These are phyloP conservation scores for Graphium colonna DNA, from an alignment of 2,888 invertebrate species.

Conservation along the genomic window DNA sequence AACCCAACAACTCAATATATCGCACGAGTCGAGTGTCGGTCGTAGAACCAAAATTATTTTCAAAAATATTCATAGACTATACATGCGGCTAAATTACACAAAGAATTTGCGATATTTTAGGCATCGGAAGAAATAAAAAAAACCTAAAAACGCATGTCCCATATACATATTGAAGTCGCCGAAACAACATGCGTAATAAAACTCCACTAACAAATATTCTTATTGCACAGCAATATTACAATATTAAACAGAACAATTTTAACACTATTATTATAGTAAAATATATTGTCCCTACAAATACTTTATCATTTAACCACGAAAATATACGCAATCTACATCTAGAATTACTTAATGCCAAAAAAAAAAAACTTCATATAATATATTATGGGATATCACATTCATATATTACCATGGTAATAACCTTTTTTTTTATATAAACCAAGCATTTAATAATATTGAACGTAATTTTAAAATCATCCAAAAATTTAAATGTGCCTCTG, in stretches of 20 bases:
- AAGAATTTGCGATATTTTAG: background rate
- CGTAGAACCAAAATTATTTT: constrained; percentile 6
- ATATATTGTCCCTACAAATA: background rate
- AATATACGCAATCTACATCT: constrained; percentile 2
- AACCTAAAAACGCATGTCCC: background rate
- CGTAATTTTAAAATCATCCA: background rate
- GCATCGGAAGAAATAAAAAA: background rate
- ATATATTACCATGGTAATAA: background rate
- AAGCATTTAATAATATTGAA: background rate
- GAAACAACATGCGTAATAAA: background rate
- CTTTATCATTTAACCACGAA: background rate
- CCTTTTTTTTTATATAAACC: constrained; percentile 1
- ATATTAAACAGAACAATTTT: background rate
- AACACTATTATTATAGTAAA: background rate
- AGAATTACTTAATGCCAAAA: constrained; percentile 4
- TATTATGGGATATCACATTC: constrained; percentile 19
- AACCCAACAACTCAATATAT: constrained; percentile 51
- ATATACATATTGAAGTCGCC: no score
- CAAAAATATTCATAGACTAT: background rate
- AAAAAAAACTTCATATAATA: constrained; percentile 6
- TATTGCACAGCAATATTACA: constrained; percentile 14
- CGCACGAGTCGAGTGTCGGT: background rate
- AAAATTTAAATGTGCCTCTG: no score
- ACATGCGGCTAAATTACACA: background rate
- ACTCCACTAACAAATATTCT: background rate